phyloP scores from a whole-genome alignment of 2,888 invertebrate genomes.

The Heliconius aoede region DNA sequence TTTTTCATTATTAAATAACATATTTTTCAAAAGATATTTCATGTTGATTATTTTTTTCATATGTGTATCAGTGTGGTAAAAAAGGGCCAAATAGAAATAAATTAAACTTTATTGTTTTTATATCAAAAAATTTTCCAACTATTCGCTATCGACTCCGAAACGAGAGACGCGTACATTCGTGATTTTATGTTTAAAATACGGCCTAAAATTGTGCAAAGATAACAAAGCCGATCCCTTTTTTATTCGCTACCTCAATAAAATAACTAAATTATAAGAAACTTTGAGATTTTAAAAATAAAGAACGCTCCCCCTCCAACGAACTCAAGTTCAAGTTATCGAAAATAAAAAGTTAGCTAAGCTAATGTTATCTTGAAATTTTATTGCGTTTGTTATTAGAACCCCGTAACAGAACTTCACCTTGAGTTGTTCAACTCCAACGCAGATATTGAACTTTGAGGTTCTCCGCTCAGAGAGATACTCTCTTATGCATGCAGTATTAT shows the following conservation, averaged over 20 bases:
- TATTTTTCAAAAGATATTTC: no score
- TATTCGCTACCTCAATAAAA: constrained; percentile 35
- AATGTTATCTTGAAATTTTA: constrained; percentile 43
- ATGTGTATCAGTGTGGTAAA: no score
- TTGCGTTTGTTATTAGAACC: constrained; percentile 42
- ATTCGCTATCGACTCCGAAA: neutral
- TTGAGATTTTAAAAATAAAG: constrained; percentile 28
- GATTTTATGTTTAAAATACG: neutral
- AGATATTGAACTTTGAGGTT: constrained; percentile 8
- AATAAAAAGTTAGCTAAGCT: constrained; percentile 36
- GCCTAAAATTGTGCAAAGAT: constrained; percentile 33
- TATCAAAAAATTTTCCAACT: neutral
- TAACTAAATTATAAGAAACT: constrained; percentile 35
- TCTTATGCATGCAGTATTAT: neutral
- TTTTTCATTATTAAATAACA: no score
- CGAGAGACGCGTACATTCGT: neutral
- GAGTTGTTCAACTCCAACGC: constrained; percentile 9
- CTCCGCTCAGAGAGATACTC: constrained; percentile 8
- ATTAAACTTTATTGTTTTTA: neutral
- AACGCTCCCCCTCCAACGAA: constrained; percentile 32
- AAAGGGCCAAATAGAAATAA: neutral
- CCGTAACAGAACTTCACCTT: constrained; percentile 11
- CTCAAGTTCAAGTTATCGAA: constrained; percentile 23
- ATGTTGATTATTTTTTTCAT: no score
- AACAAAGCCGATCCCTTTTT: constrained; percentile 29